Percentiles rank a stretch among this genome's conserved stretches.
Evolutionary conservation across 2,888 invertebrate species (phyloP).

Genomic region (Nemoura dubitans): DNA sequence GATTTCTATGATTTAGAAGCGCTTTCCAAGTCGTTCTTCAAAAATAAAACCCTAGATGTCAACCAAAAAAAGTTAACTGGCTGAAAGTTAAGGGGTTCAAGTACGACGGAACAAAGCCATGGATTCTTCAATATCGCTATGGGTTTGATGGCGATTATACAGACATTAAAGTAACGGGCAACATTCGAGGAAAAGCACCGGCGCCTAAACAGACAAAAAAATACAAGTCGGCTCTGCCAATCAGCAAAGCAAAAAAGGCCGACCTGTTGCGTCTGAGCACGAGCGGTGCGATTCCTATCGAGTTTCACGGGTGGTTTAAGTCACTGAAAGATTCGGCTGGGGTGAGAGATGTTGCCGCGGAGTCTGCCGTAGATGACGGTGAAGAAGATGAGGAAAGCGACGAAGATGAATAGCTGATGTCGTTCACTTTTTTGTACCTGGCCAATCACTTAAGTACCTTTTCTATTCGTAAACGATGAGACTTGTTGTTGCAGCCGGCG

Average conservation of each 20-base stretch:
- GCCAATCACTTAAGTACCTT: too few species aligned
- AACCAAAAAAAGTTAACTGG: slow-evolving; percentile 48
- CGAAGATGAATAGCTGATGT: too few species aligned
- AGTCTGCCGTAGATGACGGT: neutral
- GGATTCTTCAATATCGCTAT: slow-evolving; percentile 48
- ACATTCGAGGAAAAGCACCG: neutral
- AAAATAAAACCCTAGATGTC: slow-evolving; percentile 1
- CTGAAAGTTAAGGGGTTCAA: slow-evolving; percentile 49
- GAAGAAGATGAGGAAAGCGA: neutral
- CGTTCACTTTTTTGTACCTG: too few species aligned
- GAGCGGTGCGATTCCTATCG: neutral
- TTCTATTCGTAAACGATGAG: too few species aligned
- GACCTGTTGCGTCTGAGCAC: slow-evolving; percentile 16
- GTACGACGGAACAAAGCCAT: slow-evolving; percentile 46
- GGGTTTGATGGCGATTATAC: slow-evolving; percentile 49
- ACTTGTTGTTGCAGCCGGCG: too few species aligned
- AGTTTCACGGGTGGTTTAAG: slow-evolving; percentile 9
- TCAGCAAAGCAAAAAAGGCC: neutral
- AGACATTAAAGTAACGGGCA: neutral
- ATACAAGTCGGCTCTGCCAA: slow-evolving; percentile 9
- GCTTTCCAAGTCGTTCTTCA: neutral
- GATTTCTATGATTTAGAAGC: slow-evolving; percentile 49
- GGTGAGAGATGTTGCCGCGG: neutral
- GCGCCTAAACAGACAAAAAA: neutral
- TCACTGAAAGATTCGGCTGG: neutral